Evolutionary conservation across 2,113 vertebrate species (phyloP).

Genomic region (Trematocara stigmaticum): DNA sequence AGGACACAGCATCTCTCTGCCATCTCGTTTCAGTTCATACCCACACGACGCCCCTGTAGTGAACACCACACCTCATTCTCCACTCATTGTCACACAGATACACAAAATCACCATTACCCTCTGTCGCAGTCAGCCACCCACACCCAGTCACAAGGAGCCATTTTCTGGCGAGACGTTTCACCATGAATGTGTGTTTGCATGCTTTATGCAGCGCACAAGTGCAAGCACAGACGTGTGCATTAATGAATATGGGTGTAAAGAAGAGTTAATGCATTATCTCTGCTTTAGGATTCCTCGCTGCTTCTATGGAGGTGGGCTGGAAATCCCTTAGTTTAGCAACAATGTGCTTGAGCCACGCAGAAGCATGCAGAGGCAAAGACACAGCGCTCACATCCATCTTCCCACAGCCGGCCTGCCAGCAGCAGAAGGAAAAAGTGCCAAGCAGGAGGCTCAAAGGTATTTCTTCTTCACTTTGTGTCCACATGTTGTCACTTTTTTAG

Average conservation of each 20-base stretch:
- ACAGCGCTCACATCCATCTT: slow-evolving; percentile 39
- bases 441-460: slow-evolving; percentile 12
- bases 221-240: background rate
- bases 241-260: background rate
- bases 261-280: slow-evolving; percentile 34
- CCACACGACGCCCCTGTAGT: slow-evolving; percentile 10
- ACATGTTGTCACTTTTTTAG: background rate
- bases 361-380: slow-evolving; percentile 10
- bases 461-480: background rate
- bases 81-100: background rate
- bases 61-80: slow-evolving; percentile 1
- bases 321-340: slow-evolving; percentile 49
- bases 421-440: slow-evolving; percentile 10
- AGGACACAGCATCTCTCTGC: background rate
- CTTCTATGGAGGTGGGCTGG: slow-evolving; percentile 15
- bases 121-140: slow-evolving; percentile 45
- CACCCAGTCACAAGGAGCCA: slow-evolving; percentile 9
- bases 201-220: background rate
- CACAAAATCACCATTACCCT: slow-evolving; percentile 9
- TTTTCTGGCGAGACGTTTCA: slow-evolving; percentile 19
- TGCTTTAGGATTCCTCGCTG: slow-evolving; percentile 16
- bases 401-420: slow-evolving; percentile 22
- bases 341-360: slow-evolving; percentile 8
- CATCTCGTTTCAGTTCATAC: background rate
- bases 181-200: background rate